Percentiles rank a stretch among this genome's conserved stretches.
phyloP scores from a whole-genome alignment of 2,113 vertebrate genomes.

The Triplophysa dalaica region DNA sequence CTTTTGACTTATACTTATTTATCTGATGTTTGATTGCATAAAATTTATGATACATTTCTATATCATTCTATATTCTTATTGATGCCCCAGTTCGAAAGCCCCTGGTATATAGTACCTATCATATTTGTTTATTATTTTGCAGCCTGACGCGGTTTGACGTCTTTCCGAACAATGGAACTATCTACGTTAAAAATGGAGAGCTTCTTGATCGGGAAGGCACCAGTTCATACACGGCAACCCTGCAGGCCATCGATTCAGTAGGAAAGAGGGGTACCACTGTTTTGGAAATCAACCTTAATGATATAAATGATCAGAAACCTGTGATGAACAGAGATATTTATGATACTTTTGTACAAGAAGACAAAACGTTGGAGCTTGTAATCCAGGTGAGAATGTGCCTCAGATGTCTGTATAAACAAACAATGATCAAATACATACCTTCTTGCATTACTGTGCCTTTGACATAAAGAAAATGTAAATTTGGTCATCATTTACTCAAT shows the following conservation, averaged over 20 bases:
- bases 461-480: too few species aligned
- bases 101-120: too few species aligned
- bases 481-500: too few species aligned
- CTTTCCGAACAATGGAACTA: slow-evolving; percentile 54
- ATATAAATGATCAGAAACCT: slow-evolving; percentile 81
- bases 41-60: too few species aligned
- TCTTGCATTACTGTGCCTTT: too few species aligned
- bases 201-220: slow-evolving; percentile 81
- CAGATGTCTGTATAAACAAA: not conserved
- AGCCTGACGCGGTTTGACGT: slow-evolving; percentile 78
- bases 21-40: too few species aligned
- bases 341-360: slow-evolving; percentile 77
- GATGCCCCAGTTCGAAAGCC: too few species aligned
- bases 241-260: slow-evolving; percentile 80
- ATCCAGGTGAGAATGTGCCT: slow-evolving; percentile 71
- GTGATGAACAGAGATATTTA: slow-evolving; percentile 73
- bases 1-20: too few species aligned
- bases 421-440: too few species aligned
- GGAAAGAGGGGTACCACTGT: slow-evolving; percentile 66
- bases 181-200: slow-evolving; percentile 71
- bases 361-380: slow-evolving; percentile 40
- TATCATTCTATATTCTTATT: too few species aligned
- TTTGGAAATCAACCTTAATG: slow-evolving; percentile 80
- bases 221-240: slow-evolving; percentile 76
- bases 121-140: slow-evolving; percentile 28